A percentile compares a stretch with the other conserved stretches of the same genome.
These are phyloP conservation scores for Perdita meconis DNA, from an alignment of 2,888 invertebrate genomes.

Conservation along the genomic window DNA sequence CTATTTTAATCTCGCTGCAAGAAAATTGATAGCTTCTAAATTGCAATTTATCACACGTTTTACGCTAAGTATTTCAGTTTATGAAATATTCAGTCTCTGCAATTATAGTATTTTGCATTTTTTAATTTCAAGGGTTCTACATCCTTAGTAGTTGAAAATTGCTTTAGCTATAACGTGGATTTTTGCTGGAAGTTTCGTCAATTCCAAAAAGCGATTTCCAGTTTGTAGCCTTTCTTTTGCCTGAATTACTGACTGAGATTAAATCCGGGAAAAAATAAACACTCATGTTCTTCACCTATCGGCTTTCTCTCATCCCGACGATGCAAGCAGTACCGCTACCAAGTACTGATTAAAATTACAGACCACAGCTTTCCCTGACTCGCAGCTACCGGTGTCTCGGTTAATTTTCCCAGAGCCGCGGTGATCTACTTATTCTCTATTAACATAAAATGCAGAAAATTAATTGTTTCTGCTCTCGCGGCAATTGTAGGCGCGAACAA, in stretches of 20 bases:
- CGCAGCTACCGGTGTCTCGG: background rate
- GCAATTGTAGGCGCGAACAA: constrained; percentile 4
- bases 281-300: background rate
- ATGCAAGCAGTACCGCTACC: background rate
- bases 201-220: too few species aligned
- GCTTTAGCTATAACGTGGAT: background rate
- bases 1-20: too few species aligned
- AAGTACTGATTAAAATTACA: background rate
- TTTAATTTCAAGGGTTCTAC: too few species aligned
- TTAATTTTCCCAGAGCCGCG: background rate
- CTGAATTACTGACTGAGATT: background rate
- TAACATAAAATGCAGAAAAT: background rate
- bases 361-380: background rate
- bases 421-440: background rate
- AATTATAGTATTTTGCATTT: too few species aligned
- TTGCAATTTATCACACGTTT: too few species aligned
- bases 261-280: background rate
- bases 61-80: too few species aligned
- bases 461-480: background rate
- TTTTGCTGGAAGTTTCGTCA: too few species aligned
- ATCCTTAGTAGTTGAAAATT: too few species aligned
- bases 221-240: too few species aligned
- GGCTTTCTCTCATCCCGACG: background rate
- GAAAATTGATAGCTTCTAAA: too few species aligned
- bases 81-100: too few species aligned